phyloP scores from a whole-genome alignment of 2,888 invertebrate genomes.

The Phragmatobia fuliginosa region DNA sequence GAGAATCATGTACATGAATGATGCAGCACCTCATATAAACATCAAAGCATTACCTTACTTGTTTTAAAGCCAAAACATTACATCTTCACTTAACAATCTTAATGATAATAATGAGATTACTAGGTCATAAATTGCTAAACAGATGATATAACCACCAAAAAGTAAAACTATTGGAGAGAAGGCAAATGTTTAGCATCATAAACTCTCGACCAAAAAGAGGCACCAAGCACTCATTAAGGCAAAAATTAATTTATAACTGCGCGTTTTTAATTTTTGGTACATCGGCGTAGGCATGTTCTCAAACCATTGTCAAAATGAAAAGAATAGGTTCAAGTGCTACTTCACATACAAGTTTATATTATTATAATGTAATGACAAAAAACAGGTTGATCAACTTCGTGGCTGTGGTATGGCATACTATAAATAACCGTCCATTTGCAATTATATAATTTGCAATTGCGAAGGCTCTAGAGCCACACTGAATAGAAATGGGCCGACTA shows the following conservation, averaged over 20 bases:
- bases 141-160: neutral
- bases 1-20: neutral
- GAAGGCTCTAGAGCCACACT: too few relatives aligned
- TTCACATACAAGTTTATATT: neutral
- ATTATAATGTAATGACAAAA: neutral
- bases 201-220: neutral
- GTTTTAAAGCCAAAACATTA: neutral
- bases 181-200: neutral
- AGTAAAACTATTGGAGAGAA: neutral
- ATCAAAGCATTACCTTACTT: neutral
- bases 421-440: neutral
- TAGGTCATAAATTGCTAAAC: neutral
- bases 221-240: neutral
- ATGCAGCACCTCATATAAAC: neutral
- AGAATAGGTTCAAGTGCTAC: neutral
- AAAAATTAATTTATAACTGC: neutral
- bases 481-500: too few relatives aligned
- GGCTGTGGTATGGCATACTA: neutral
- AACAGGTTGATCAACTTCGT: neutral
- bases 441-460: too few relatives aligned
- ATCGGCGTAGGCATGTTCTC: neutral
- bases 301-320: neutral
- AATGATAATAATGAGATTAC: neutral
- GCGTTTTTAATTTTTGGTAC: neutral
- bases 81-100: neutral